Conservation (phyloP, 2,888 invertebrate species). For the Hirudinaria manillensis region DNA sequence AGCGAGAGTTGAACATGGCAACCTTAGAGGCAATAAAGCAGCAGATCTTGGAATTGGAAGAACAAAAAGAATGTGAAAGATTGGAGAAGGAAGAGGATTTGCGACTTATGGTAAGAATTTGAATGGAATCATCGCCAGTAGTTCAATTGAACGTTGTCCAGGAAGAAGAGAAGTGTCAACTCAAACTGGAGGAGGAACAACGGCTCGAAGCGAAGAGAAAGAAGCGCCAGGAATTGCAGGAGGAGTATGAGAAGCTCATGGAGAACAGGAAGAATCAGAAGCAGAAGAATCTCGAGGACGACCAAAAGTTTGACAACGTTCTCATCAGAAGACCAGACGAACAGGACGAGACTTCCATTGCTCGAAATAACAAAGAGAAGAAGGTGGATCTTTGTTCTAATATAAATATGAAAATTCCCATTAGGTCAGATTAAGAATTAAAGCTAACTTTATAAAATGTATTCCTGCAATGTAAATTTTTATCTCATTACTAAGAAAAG, state of each 20-base stretch:
- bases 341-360: neutral
- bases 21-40: slow-evolving; percentile 46
- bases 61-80: slow-evolving; percentile 47
- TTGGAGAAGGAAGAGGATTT: slow-evolving; percentile 51
- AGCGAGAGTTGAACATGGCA: slow-evolving; percentile 47
- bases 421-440: no score
- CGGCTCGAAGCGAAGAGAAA: slow-evolving; percentile 48
- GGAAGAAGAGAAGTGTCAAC: slow-evolving; percentile 49
- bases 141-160: slow-evolving; percentile 34
- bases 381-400: neutral
- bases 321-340: slow-evolving; percentile 14
- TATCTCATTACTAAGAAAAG: no score
- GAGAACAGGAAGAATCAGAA: slow-evolving; percentile 34
- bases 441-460: no score
- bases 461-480: no score
- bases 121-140: neutral
- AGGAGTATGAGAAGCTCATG: neutral
- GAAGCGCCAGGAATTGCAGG: slow-evolving; percentile 3
- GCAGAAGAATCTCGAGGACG: slow-evolving; percentile 45
- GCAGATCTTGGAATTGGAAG: slow-evolving; percentile 52
- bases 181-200: slow-evolving; percentile 49
- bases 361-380: neutral
- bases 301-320: slow-evolving; percentile 1
- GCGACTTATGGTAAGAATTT: slow-evolving; percentile 45
- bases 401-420: neutral